These are phyloP conservation scores for Ypsolopha sequella DNA, from an alignment of 2,888 invertebrate genomes.

Conservation along the genomic window DNA sequence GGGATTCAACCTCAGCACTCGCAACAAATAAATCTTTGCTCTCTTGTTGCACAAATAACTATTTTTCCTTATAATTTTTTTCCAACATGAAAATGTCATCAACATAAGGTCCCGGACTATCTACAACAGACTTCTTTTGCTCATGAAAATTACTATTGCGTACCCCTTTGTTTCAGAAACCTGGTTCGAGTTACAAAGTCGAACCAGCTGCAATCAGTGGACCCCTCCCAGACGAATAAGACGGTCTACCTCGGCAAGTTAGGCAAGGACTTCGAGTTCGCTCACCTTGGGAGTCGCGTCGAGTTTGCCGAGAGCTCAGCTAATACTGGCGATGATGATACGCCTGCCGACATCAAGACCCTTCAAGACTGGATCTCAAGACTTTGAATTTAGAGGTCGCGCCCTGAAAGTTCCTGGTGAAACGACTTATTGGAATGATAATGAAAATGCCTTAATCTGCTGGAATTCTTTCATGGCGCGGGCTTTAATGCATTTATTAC, in stretches of 20 bases:
- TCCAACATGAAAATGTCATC: no score
- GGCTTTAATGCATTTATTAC: no score
- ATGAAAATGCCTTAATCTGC: no score
- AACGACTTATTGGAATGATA: background rate
- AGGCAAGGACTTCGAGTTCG: conserved; percentile 88
- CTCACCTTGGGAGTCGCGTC: conserved; percentile 77
- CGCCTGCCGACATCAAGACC: conserved; percentile 72
- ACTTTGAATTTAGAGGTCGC: conserved; percentile 32
- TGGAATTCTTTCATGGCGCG: no score
- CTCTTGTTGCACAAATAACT: no score
- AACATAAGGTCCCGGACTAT: no score
- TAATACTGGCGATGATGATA: conserved; percentile 67
- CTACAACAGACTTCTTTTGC: no score
- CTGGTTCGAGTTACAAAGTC: conserved; percentile 87
- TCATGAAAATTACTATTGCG: no score
- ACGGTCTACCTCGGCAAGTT: conserved; percentile 78
- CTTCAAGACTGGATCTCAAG: conserved; percentile 81
- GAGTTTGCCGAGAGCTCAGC: conserved; percentile 78
- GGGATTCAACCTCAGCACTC: no score
- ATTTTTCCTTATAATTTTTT: no score
- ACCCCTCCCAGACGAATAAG: conserved; percentile 72
- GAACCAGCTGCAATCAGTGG: conserved; percentile 83
- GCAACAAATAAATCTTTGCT: no score
- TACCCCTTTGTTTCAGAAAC: conserved; percentile 71
- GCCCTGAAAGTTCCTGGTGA: background rate